Base-by-base conservation (phyloP, 2,888 invertebrate species). In the Platypus cylindrus region DNA sequence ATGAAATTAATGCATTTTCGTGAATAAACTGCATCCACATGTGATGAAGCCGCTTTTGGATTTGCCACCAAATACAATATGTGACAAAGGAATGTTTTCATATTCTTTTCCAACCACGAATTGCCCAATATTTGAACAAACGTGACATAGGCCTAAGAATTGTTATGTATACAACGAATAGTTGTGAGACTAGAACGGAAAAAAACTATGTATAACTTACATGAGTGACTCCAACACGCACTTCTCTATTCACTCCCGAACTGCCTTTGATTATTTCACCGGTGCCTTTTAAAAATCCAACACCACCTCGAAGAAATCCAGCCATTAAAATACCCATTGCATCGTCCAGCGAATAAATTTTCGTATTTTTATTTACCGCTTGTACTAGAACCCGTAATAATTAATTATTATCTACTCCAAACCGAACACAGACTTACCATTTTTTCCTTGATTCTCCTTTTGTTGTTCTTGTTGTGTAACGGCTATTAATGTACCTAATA, bases 1-100 rank as follows among this genome's bases (percentile, higher is more conserved):
- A 97, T 90, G 60, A 93, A 98, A 58, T 86, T 87, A 40, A 97
- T 87, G 60, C 97, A 98, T 63, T 94, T 94, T 47, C 97, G 76
- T 1, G 95, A 93, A 59, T 95, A 94, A 2, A 97, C 94, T 9
- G 94, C 93, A 61, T 97, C 95, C 0, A 95, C 93, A 55, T 98
- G 97, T 0, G 91, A 90, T 9, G 87, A 86, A 1, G 91, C 89
- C 1, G 93, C 90, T 62, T 90, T 90, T 0, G 94, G 93, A 64
- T 91, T 93, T 1, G 91, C 89, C 14, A 95, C 91, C 45, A 97
- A 65, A 52, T 94, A 91, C 31, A 97, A 64, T 3, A 97, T 76
- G 58, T 97, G 95, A 7, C 75, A 75, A n/a, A 95, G 65, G 49
- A 95, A 78, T 1, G 76, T 70, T 9, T 78, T 78, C 53, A 95